Percentiles rank a stretch among this genome's conserved stretches.
Evolutionary conservation across 1,140 invertebrate species (phyloP).

Genomic region (Psix sp.): DNA sequence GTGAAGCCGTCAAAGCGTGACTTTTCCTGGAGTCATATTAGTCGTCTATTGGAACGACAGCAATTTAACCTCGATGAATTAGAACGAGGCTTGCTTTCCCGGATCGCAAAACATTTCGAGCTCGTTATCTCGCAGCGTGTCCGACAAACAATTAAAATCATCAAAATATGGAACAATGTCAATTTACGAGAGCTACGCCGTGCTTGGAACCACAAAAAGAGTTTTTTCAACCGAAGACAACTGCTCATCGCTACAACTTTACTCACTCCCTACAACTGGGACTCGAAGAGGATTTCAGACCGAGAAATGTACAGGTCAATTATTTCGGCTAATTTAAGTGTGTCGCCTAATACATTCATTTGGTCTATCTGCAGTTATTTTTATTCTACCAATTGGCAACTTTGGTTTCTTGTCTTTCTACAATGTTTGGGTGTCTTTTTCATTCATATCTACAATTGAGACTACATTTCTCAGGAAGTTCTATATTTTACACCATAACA

Average conservation of each 20-base stretch:
- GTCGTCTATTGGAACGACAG: slow-evolving; percentile 32
- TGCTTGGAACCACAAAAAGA: slow-evolving; percentile 73
- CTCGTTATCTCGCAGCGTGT: slow-evolving; percentile 81
- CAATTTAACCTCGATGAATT: slow-evolving; percentile 62
- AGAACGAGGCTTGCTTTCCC: slow-evolving; percentile 64
- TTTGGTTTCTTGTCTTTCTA: no score
- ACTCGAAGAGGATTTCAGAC: slow-evolving; percentile 77
- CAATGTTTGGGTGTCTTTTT: slow-evolving; percentile 1
- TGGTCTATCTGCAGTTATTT: slow-evolving; percentile 12
- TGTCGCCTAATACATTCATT: slow-evolving; percentile 13
- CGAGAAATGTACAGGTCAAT: slow-evolving; percentile 75
- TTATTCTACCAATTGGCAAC: no score
- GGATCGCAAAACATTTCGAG: slow-evolving; percentile 79
- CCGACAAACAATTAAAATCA: slow-evolving; percentile 80
- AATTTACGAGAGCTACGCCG: slow-evolving; percentile 78
- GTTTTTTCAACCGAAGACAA: slow-evolving; percentile 69
- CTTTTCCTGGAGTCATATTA: slow-evolving; percentile 6
- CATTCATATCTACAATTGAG: no score
- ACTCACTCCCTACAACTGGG: slow-evolving; percentile 78
- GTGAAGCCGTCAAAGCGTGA: slow-evolving; percentile 8
- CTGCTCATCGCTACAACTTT: slow-evolving; percentile 74
- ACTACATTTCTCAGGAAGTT: no score
- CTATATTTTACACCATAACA: no score
- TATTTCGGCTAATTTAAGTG: slow-evolving; percentile 17
- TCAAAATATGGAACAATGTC: slow-evolving; percentile 81